Percentiles rank a stretch among this genome's conserved stretches.
These are phyloP conservation scores for Clepsis dumicolana DNA, from an alignment of 2,888 invertebrate species.

Conservation along the genomic window DNA sequence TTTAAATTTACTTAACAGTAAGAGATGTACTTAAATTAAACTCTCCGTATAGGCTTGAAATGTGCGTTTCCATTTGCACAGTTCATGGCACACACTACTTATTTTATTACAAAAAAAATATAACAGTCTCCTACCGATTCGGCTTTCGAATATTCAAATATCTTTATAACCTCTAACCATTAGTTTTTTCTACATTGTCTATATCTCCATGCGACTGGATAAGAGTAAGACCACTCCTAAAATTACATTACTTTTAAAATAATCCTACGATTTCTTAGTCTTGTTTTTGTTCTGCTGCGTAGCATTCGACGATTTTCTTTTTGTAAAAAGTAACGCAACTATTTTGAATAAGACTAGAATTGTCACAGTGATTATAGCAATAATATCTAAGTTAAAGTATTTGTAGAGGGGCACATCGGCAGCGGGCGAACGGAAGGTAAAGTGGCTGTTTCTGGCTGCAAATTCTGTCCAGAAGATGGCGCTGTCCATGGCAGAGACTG, in stretches of 20 bases:
- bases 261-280: constrained; percentile 19
- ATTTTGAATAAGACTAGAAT: background rate
- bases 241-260: background rate
- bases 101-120: too few species aligned
- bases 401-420: constrained; percentile 81
- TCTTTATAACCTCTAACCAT: too few species aligned
- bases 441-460: constrained; percentile 79
- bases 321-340: constrained; percentile 19
- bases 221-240: background rate
- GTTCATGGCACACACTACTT: background rate
- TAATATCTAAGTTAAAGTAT: constrained; percentile 72
- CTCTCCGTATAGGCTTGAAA: background rate
- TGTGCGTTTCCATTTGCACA: background rate
- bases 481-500: constrained; percentile 84
- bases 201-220: too few species aligned
- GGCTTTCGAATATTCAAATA: too few species aligned
- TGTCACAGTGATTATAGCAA: constrained; percentile 47
- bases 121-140: too few species aligned
- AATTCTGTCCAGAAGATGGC: constrained; percentile 89
- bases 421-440: constrained; percentile 73
- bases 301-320: background rate
- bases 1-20: too few species aligned
- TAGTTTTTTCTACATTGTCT: too few species aligned
- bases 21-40: too few species aligned
- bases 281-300: constrained; percentile 16